phyloP scores from a whole-genome alignment of 2,113 vertebrate species.

The Gallinago media region DNA sequence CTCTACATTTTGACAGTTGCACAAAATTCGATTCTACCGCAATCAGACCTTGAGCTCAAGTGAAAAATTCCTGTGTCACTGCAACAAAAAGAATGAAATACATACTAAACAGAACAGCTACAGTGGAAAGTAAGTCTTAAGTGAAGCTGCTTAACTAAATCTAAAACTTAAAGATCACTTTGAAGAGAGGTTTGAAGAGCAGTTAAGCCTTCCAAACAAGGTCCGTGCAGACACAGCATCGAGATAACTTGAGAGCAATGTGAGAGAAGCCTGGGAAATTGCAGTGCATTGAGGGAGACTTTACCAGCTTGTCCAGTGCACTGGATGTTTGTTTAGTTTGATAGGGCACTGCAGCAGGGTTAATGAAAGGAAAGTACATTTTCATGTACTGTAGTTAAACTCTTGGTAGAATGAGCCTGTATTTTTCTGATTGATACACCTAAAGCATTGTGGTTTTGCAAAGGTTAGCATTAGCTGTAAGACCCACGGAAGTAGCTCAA shows the following conservation, averaged over 20 bases:
- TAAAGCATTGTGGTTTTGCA: background rate
- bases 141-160: background rate
- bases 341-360: background rate
- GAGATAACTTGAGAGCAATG: background rate
- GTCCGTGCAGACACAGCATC: background rate
- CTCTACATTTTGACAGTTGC: background rate
- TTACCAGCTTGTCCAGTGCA: background rate
- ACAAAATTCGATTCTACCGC: background rate
- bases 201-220: background rate
- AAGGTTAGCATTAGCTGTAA: rapidly evolving
- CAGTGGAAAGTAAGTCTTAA: background rate
- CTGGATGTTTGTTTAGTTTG: background rate
- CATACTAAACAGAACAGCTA: background rate
- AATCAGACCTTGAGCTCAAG: background rate
- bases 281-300: background rate
- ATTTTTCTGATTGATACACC: background rate
- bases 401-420: background rate
- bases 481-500: background rate
- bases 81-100: background rate
- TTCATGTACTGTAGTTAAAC: background rate
- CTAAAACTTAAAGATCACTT: background rate
- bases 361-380: background rate
- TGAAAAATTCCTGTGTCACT: background rate
- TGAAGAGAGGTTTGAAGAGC: background rate
- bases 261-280: background rate